phyloP scores from a whole-genome alignment of 2,797 vertebrate genomes.

The Xenops minutus region DNA sequence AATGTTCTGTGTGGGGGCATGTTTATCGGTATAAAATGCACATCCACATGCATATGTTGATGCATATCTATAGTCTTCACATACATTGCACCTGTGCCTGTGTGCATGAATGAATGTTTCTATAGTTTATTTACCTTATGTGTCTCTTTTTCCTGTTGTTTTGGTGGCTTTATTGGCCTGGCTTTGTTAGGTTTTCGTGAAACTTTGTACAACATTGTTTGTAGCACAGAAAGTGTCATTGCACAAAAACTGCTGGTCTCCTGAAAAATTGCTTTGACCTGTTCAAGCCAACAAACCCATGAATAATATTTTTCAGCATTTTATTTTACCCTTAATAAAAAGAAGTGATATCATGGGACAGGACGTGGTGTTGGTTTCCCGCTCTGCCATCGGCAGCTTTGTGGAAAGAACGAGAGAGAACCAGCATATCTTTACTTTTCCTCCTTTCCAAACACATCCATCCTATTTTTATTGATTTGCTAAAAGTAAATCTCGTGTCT shows the following conservation, averaged over 20 bases:
- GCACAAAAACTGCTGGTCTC: not conserved
- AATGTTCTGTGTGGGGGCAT: not conserved
- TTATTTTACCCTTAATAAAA: not conserved
- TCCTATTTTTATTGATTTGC: not conserved
- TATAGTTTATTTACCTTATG: not conserved
- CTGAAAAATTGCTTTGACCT: not conserved
- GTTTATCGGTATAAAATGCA: not conserved
- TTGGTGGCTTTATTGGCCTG: rapidly evolving
- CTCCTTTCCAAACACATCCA: not conserved
- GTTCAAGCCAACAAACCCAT: not conserved
- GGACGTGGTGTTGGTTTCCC: not conserved
- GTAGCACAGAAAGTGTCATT: not conserved
- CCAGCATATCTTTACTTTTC: not conserved
- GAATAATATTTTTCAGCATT: not conserved
- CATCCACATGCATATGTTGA: rapidly evolving
- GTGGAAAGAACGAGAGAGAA: rapidly evolving
- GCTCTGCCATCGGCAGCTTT: not conserved
- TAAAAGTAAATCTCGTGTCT: not conserved
- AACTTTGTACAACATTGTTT: not conserved
- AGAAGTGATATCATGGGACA: not conserved
- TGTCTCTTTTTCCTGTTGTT: not conserved
- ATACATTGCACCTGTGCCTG: rapidly evolving
- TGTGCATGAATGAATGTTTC: not conserved
- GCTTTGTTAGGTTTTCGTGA: not conserved
- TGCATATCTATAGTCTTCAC: not conserved